These are phyloP conservation scores for Centruroides vittatus DNA, from an alignment of 1,140 invertebrate species.

Conservation along the genomic window DNA sequence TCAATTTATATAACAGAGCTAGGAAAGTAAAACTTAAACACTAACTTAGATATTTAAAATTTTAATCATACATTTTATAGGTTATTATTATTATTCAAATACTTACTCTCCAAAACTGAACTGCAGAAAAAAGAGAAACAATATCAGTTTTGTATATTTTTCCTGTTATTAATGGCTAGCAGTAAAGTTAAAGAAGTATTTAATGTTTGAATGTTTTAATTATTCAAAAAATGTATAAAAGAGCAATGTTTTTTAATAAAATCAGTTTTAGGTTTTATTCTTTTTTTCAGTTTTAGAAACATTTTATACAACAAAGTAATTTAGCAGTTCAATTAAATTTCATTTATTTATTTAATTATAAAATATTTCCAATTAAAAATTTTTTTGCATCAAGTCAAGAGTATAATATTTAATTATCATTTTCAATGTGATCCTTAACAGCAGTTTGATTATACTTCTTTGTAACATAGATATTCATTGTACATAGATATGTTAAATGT, in stretches of 20 bases:
- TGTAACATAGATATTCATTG: too few species aligned
- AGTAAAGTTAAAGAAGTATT: not conserved
- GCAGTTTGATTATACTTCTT: too few species aligned
- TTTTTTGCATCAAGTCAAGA: too few species aligned
- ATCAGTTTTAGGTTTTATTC: not conserved
- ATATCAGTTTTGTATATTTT: conserved; percentile 42
- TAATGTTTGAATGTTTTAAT: not conserved
- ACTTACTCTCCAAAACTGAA: conserved; percentile 49
- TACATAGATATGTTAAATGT: too few species aligned
- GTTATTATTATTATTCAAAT: too few species aligned
- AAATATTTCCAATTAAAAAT: not conserved
- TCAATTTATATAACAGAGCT: too few species aligned
- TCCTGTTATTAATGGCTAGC: conserved; percentile 42
- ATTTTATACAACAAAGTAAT: not conserved
- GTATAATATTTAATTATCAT: too few species aligned
- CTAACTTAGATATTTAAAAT: too few species aligned
- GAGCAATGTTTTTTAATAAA: not conserved
- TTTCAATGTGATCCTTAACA: too few species aligned
- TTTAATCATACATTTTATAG: too few species aligned
- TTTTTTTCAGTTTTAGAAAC: not conserved
- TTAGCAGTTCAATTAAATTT: not conserved
- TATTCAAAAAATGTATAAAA: not conserved
- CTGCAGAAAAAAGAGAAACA: conserved; percentile 42
- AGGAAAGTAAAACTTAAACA: too few species aligned
- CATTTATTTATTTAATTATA: not conserved